Evolutionary conservation across 2,888 invertebrate genomes (phyloP).

Genomic region (Sarcophaga carnaria): DNA sequence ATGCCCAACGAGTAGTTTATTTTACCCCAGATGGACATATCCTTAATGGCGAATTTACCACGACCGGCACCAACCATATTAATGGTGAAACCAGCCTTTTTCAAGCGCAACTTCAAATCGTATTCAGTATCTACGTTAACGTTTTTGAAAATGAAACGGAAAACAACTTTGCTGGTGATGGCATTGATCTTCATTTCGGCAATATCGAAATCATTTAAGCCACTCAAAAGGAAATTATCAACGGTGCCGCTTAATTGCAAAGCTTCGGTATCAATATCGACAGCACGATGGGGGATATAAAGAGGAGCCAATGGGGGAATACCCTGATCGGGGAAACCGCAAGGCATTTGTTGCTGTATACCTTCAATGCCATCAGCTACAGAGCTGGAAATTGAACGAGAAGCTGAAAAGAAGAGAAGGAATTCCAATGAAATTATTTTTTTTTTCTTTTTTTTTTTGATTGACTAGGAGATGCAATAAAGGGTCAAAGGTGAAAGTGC

Average conservation of each 20-base stretch:
- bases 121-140: constrained; percentile 76
- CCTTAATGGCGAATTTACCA: constrained; percentile 75
- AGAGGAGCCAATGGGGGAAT: constrained; percentile 78
- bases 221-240: constrained; percentile 74
- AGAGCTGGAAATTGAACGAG: constrained; percentile 74
- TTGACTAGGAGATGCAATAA: too few species aligned
- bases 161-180: constrained; percentile 75
- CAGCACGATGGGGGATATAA: constrained; percentile 72
- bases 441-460: neutral
- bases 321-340: constrained; percentile 75
- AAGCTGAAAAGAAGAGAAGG: constrained; percentile 69
- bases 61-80: constrained; percentile 77
- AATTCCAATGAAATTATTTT: neutral
- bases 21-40: constrained; percentile 74
- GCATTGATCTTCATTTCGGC: constrained; percentile 76
- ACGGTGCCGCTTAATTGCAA: constrained; percentile 73
- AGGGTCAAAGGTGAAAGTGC: too few species aligned
- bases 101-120: constrained; percentile 73
- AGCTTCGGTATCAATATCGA: constrained; percentile 72
- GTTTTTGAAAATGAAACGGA: constrained; percentile 74
- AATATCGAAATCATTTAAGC: constrained; percentile 76
- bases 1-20: constrained; percentile 76
- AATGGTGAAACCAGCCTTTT: constrained; percentile 77
- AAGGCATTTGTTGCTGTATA: constrained; percentile 77
- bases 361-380: constrained; percentile 72